phyloP scores from a whole-genome alignment of 1,140 invertebrate genomes.

The Archivesica marissinica region DNA sequence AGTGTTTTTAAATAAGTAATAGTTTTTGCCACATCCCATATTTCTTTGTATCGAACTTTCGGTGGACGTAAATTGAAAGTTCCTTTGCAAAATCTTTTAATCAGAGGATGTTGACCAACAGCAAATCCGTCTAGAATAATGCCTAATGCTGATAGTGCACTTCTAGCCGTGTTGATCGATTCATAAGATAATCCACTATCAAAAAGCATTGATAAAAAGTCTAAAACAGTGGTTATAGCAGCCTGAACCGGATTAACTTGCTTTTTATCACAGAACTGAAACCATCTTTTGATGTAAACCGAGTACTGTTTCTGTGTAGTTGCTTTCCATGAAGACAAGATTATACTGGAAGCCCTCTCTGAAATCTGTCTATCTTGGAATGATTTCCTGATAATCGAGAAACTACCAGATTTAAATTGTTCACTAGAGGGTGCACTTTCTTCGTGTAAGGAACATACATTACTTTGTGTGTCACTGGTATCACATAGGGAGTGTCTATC shows the following conservation, averaged over 20 bases:
- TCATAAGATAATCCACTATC: slow-evolving; percentile 30
- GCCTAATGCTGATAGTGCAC: slow-evolving; percentile 38
- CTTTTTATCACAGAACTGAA: slow-evolving; percentile 57
- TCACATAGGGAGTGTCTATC: slow-evolving; percentile 12
- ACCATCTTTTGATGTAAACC: slow-evolving; percentile 45
- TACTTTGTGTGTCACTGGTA: slow-evolving; percentile 36
- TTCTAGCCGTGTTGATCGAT: slow-evolving; percentile 45
- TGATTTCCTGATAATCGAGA: slow-evolving; percentile 58
- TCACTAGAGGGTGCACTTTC: background rate
- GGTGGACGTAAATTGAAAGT: slow-evolving; percentile 26
- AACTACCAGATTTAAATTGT: background rate
- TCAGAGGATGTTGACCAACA: slow-evolving; percentile 24
- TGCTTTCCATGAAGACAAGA: slow-evolving; percentile 23
- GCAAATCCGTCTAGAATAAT: slow-evolving; percentile 31
- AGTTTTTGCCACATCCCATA: background rate
- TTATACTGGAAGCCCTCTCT: slow-evolving; percentile 21
- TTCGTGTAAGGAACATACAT: slow-evolving; percentile 20
- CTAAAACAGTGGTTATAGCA: slow-evolving; percentile 34
- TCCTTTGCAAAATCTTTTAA: slow-evolving; percentile 21
- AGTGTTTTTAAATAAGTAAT: background rate
- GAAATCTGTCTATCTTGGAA: slow-evolving; percentile 31
- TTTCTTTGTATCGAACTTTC: slow-evolving; percentile 4
- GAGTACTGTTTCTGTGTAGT: slow-evolving; percentile 50
- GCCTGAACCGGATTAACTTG: slow-evolving; percentile 30
- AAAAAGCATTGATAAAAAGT: slow-evolving; percentile 54